phyloP scores from a whole-genome alignment of 2,888 invertebrate genomes.

The Cheilosia vernalis region DNA sequence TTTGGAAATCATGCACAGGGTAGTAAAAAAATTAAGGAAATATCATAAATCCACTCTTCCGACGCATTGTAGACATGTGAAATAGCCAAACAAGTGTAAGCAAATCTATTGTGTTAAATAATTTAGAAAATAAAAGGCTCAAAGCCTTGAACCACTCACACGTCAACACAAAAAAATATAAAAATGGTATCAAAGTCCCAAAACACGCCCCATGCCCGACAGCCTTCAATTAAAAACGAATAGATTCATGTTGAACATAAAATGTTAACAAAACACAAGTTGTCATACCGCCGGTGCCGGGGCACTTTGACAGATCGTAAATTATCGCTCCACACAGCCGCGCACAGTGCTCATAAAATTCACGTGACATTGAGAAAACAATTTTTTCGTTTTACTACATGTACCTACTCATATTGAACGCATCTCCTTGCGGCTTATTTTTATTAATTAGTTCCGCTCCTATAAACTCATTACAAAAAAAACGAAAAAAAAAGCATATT shows the following conservation, averaged over 20 bases:
- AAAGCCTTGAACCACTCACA: too few relatives aligned
- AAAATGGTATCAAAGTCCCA: neutral
- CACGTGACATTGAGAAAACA: slow-evolving; percentile 25
- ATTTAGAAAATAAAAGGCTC: neutral
- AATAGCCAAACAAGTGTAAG: too few relatives aligned
- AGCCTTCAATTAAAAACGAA: slow-evolving; percentile 14
- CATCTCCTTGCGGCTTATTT: slow-evolving; percentile 7
- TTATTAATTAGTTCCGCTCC: slow-evolving; percentile 23
- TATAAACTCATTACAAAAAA: slow-evolving; percentile 6
- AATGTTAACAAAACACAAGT: slow-evolving; percentile 37
- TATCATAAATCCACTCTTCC: too few relatives aligned
- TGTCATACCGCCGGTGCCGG: slow-evolving; percentile 42
- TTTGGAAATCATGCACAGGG: too few relatives aligned
- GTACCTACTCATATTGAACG: slow-evolving; percentile 1
- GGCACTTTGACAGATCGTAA: slow-evolving; percentile 69
- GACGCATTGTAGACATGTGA: too few relatives aligned
- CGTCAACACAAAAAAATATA: neutral
- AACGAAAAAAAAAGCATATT: neutral
- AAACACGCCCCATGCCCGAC: neutral
- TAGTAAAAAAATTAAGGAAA: too few relatives aligned
- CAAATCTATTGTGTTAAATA: too few relatives aligned
- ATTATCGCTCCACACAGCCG: slow-evolving; percentile 32
- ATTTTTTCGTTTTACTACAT: slow-evolving; percentile 43
- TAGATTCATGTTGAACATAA: slow-evolving; percentile 61
- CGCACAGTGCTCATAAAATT: slow-evolving; percentile 41